A percentile compares a stretch with the other conserved stretches of the same genome.
Evolutionary conservation across 1,140 invertebrate species (phyloP).

Genomic region (Phenacoccus solenopsis): DNA sequence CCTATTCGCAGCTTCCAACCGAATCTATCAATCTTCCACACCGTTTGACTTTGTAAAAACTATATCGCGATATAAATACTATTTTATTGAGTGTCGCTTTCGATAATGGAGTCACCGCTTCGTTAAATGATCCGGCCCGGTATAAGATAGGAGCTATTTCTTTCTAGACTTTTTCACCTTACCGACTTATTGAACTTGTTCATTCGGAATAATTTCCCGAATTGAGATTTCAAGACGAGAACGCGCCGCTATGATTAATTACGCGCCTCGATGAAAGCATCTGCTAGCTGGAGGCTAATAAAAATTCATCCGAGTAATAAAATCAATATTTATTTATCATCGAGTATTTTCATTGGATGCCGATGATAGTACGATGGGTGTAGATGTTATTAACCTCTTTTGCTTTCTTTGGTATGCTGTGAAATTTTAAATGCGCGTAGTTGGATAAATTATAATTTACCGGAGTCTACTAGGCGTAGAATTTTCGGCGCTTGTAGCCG

Average conservation of each 20-base stretch:
- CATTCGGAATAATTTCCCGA: neutral
- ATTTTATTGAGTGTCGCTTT: conserved; percentile 18
- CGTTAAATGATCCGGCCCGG: neutral
- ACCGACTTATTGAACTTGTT: neutral
- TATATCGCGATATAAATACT: conserved; percentile 13
- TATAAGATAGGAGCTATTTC: no score
- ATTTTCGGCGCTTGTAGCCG: neutral
- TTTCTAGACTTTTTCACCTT: neutral
- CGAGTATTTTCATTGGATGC: neutral
- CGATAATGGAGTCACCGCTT: conserved; percentile 10
- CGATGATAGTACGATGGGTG: neutral
- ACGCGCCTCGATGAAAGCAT: neutral
- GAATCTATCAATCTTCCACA: conserved; percentile 15
- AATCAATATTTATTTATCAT: neutral
- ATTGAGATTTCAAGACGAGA: neutral
- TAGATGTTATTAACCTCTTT: neutral
- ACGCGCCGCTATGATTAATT: no score
- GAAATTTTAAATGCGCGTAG: neutral
- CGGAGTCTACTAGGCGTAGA: neutral
- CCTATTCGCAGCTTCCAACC: conserved; percentile 6
- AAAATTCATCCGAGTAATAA: neutral
- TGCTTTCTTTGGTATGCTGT: no score
- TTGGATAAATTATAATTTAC: neutral
- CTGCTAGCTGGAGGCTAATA: neutral
- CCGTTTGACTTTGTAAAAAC: conserved; percentile 17